Evolutionary conservation across 2,113 vertebrate species (phyloP), one percentile per base, ranked within the genome.

Genomic region (Merops nubicus): DNA sequence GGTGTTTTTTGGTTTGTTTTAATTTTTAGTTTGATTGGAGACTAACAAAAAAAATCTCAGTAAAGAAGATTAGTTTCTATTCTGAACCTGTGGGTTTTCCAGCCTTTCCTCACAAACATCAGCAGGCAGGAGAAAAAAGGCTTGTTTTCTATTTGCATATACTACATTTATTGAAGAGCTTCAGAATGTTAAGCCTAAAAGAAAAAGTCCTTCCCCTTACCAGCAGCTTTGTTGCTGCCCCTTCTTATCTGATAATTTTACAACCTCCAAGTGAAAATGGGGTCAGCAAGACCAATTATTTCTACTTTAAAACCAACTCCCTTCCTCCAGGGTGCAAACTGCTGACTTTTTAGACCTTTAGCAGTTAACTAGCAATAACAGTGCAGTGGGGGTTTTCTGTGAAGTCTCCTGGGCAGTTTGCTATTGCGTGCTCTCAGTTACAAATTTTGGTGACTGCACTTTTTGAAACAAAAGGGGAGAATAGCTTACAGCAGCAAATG

Each of bases 401-500:
- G 6, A 63, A 76, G 31, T 47, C 36, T 85, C 15, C 53, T 45
- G 40, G 19, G 62, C 63, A 50, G 31, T 13, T 72, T 94, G 51
- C 48, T 73, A 0, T 85, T 85, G 38, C 31, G 19, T 5, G 10
- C 48, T 79, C 67, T 31, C 36, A 25, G 20, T 91, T 90, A 73
- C 23, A 54, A 64, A 68, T 85, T 82, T 54, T 69, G 74, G 40
- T 50, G 69, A 60, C 36, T 62, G 8, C 23, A 15, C 69, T 69
- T 64, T 96, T 65, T 89, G 79, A 82, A 96, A 91, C 84, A 89
- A 92, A 95, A 59, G 43, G 33, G 33, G 33, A 42, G 92, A 90
- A 93, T 69, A 28, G 36, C 91, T 91, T 86, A 94, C 73, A 51
- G 40, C 76, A 91, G 92, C 92, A 91, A 82, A 94, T 96, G 85